A percentile compares a stretch with the other conserved stretches of the same genome.
Evolutionary conservation across 1,140 invertebrate genomes (phyloP).

Genomic region (Meteorus sp.): DNA sequence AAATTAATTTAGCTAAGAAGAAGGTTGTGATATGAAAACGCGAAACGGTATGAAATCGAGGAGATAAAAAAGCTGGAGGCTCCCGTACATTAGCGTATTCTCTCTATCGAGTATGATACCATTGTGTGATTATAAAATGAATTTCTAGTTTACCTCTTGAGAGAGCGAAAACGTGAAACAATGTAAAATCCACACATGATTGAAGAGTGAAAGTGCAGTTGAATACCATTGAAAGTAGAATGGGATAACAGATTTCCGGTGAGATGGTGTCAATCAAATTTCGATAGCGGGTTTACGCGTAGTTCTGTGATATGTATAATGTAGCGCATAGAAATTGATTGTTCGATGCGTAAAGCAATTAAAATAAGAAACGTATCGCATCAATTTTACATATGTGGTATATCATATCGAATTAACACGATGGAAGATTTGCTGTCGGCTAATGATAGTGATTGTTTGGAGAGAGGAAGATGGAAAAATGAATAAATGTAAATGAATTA

Average conservation of each 20-base stretch:
- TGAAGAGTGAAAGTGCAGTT: neutral
- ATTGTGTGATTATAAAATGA: neutral
- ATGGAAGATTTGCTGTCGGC: conserved; percentile 36
- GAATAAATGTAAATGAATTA: conserved; percentile 20
- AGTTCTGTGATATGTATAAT: conserved; percentile 61
- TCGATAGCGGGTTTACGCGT: conserved; percentile 53
- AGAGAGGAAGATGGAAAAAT: conserved; percentile 10
- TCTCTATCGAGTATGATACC: conserved; percentile 41
- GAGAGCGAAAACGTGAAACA: neutral
- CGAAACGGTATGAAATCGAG: conserved; percentile 25
- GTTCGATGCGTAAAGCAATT: conserved; percentile 49
- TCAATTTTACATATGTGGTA: conserved; percentile 51
- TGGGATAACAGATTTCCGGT: neutral
- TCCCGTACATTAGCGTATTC: conserved; percentile 53
- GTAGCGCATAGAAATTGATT: conserved; percentile 52
- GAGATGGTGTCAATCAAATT: conserved; percentile 6
- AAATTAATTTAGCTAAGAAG: conserved; percentile 5
- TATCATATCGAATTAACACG: conserved; percentile 46
- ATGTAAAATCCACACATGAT: neutral
- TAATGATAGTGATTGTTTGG: conserved; percentile 4
- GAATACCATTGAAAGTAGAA: neutral
- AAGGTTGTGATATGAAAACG: conserved; percentile 4
- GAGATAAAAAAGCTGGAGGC: conserved; percentile 43
- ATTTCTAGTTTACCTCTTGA: neutral
- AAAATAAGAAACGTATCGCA: conserved; percentile 43